Conservation (phyloP, 2,113 vertebrate genomes). For the Grammomys dolichurus region DNA sequence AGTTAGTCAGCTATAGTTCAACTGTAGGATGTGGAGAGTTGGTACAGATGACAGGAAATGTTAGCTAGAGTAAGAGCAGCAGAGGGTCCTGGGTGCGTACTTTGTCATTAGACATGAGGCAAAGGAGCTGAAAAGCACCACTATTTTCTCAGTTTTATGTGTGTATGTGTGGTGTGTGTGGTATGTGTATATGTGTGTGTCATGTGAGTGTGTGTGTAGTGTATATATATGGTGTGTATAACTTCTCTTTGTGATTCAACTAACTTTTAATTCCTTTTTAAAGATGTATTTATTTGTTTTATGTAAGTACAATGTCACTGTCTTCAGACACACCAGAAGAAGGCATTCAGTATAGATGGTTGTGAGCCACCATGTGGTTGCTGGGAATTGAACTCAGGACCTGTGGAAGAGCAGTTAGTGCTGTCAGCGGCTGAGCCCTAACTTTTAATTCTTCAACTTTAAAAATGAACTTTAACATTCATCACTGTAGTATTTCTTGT, state of each 20-base stretch:
- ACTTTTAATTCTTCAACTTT: background rate
- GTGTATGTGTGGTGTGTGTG: background rate
- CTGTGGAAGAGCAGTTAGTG: too few species aligned
- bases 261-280: background rate
- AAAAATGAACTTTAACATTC: background rate
- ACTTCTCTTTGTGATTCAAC: constrained; percentile 19
- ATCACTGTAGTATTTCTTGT: background rate
- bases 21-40: background rate
- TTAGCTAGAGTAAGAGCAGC: background rate
- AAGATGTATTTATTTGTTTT: too few species aligned
- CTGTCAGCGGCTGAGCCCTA: too few species aligned
- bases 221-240: background rate
- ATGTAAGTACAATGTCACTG: too few species aligned
- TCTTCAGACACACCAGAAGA: too few species aligned
- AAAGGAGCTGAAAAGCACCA: background rate
- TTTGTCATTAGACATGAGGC: background rate
- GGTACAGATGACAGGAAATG: background rate
- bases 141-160: background rate
- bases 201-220: too few species aligned
- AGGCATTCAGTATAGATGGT: too few species aligned
- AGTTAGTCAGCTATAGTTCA: background rate
- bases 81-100: too few species aligned
- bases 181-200: background rate
- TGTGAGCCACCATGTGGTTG: too few species aligned
- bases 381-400: too few species aligned